Evolutionary conservation across 2,797 vertebrate species (phyloP).

Genomic region (Amazona ochrocephala): DNA sequence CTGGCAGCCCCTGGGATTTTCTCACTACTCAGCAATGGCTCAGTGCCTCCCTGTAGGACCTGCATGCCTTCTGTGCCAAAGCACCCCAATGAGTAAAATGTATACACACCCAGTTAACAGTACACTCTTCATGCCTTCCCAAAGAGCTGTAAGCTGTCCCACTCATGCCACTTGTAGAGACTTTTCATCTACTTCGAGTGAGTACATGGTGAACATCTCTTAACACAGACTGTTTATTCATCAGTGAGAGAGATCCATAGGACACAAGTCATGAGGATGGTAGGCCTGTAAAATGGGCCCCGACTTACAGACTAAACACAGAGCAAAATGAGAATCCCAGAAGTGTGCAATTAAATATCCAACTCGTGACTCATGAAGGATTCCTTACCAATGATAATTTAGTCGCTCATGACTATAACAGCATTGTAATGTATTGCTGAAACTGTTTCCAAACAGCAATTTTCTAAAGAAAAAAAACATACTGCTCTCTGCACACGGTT

Average conservation of each 20-base stretch:
- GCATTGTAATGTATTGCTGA: neutral
- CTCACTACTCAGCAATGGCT: neutral
- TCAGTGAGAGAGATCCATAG: neutral
- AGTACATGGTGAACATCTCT: rapidly evolving
- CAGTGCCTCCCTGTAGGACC: neutral
- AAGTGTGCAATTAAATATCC: neutral
- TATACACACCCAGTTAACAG: neutral
- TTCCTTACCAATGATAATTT: neutral
- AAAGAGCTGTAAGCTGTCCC: neutral
- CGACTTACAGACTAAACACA: neutral
- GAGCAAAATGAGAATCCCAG: neutral
- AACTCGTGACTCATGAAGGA: neutral
- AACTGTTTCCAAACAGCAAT: neutral
- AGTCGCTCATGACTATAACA: neutral
- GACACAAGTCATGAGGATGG: neutral
- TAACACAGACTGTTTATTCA: rapidly evolving
- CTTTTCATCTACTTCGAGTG: neutral
- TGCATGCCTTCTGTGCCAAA: neutral
- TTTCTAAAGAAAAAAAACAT: neutral
- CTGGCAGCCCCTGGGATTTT: neutral
- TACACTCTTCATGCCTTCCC: neutral
- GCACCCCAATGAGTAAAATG: neutral
- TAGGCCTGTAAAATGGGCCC: neutral
- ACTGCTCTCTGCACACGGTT: neutral
- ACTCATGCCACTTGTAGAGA: rapidly evolving